A percentile compares a stretch with the other conserved stretches of the same genome.
Conservation (phyloP, 2,113 vertebrate species). For the Mesitornis unicolor region DNA sequence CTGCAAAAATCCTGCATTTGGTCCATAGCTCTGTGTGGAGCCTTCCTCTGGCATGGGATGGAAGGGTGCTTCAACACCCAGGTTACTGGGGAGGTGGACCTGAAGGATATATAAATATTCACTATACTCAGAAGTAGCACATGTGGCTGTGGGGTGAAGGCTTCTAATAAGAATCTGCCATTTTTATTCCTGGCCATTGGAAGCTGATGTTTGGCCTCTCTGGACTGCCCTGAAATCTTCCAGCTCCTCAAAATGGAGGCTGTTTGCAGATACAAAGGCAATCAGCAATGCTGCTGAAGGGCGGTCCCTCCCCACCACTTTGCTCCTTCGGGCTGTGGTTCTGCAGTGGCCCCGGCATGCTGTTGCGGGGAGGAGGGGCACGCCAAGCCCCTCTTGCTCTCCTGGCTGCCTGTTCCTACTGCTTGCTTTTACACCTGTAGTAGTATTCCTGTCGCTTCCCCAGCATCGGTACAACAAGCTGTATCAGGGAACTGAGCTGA, state of each 20-base stretch:
- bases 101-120: not conserved
- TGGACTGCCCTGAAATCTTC: not conserved
- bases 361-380: not conserved
- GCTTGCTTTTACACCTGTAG: not conserved
- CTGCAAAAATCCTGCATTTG: not conserved
- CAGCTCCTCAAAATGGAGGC: conserved; percentile 36
- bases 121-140: fast-evolving
- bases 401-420: not conserved
- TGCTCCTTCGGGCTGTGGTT: not conserved
- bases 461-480: fast-evolving
- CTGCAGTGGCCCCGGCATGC: not conserved
- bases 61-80: not conserved
- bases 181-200: not conserved
- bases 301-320: not conserved
- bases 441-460: fast-evolving
- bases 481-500: fast-evolving
- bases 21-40: not conserved
- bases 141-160: fast-evolving
- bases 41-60: not conserved
- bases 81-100: not conserved
- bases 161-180: fast-evolving
- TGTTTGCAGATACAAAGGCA: not conserved
- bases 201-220: not conserved
- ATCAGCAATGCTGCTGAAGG: not conserved
- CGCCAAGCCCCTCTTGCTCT: not conserved